Percentiles rank a stretch among this genome's conserved stretches.
Conservation (phyloP, 2,113 vertebrate genomes). For the Pogona vitticeps region DNA sequence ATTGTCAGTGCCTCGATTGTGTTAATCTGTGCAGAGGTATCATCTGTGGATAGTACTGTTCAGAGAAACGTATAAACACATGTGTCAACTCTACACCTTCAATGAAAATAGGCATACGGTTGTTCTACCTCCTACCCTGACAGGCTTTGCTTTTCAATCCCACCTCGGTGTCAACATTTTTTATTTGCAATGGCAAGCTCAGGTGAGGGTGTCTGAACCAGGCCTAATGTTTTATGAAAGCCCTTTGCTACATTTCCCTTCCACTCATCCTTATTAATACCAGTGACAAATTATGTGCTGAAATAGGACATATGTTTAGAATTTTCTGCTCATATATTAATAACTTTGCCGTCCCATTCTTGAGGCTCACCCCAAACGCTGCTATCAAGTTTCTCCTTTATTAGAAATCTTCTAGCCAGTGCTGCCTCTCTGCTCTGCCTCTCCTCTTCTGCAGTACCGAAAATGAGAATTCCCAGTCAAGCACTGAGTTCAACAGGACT, state of each 20-base stretch:
- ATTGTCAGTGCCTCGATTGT: not conserved
- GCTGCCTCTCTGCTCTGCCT: not conserved
- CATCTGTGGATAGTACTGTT: not conserved
- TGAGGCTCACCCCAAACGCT: not conserved
- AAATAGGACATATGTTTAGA: conserved; percentile 18
- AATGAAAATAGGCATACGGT: not conserved
- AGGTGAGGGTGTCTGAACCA: not conserved
- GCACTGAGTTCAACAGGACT: not conserved
- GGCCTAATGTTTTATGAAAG: not conserved
- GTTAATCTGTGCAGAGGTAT: not conserved
- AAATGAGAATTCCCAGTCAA: not conserved
- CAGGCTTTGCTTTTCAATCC: not conserved
- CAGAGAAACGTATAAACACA: not conserved
- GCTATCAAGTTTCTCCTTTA: not conserved
- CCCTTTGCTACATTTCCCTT: not conserved
- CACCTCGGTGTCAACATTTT: too few relatives aligned
- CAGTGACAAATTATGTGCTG: conserved; percentile 10
- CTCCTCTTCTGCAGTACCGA: not conserved
- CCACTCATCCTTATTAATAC: not conserved
- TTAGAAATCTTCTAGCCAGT: not conserved
- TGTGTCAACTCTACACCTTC: not conserved
- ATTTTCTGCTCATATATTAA: not conserved
- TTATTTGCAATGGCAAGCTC: not conserved
- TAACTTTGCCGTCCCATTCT: not conserved
- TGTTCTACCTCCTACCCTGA: not conserved